Evolutionary conservation across 2,113 vertebrate species (phyloP).

Genomic region (Phoxinus phoxinus): DNA sequence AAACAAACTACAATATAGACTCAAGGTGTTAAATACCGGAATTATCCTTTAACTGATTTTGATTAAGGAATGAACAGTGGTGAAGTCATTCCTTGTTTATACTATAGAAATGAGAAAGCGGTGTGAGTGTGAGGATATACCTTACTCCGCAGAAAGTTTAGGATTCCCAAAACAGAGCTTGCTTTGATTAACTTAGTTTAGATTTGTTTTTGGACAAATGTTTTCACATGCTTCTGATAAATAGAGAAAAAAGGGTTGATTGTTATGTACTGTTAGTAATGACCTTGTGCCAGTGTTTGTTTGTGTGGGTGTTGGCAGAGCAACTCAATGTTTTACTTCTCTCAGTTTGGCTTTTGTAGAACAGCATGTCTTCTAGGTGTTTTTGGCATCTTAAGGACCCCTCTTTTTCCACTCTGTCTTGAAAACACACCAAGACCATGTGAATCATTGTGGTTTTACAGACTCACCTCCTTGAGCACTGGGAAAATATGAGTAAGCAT

Average conservation of each 20-base stretch:
- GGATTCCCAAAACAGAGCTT: background rate
- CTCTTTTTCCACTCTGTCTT: conserved; percentile 6
- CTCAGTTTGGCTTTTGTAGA: conserved; percentile 13
- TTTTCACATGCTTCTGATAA: background rate
- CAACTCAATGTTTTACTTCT: background rate
- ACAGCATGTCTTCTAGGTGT: conserved; percentile 43
- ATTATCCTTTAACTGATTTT: background rate
- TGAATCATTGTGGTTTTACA: conserved; percentile 36
- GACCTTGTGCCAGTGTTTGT: background rate
- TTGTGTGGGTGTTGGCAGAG: background rate
- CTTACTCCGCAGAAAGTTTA: background rate
- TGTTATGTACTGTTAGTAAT: background rate
- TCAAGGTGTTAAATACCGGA: too few species aligned
- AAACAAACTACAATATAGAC: too few species aligned
- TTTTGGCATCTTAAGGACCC: conserved; percentile 11
- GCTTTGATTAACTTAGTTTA: background rate
- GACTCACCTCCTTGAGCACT: conserved; percentile 27
- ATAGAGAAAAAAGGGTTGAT: background rate
- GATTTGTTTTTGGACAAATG: background rate
- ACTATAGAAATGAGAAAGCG: background rate
- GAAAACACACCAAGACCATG: conserved; percentile 31
- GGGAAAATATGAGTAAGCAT: conserved; percentile 45
- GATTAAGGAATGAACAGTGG: background rate
- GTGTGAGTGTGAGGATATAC: background rate
- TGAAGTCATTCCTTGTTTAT: background rate